Percentiles rank a stretch among this genome's conserved stretches.
These are phyloP conservation scores for Echinometra lucunter DNA, from an alignment of 53 echinoderm and acorn worm genomes.

Conservation along the genomic window DNA sequence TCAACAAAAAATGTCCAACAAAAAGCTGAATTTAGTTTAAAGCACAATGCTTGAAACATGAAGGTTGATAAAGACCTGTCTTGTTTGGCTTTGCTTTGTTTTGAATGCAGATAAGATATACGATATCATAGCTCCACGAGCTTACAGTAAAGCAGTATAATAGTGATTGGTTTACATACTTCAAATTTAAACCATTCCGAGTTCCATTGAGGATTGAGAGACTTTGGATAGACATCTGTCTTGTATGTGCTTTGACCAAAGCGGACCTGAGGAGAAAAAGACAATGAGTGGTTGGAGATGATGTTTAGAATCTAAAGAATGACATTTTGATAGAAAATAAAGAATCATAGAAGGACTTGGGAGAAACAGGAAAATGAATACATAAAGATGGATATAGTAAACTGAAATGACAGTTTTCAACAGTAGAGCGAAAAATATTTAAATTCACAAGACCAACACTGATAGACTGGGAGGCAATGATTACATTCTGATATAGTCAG, in stretches of 20 bases:
- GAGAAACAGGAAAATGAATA: too few relatives aligned
- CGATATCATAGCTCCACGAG: background rate
- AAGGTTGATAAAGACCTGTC: too few relatives aligned
- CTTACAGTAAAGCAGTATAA: background rate
- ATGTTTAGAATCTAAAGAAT: background rate
- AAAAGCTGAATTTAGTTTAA: too few relatives aligned
- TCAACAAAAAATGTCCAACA: too few relatives aligned
- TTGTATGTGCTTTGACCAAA: slow-evolving; percentile 89
- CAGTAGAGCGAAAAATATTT: too few relatives aligned
- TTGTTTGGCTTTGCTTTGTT: too few relatives aligned
- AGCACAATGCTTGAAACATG: too few relatives aligned
- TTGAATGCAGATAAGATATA: background rate
- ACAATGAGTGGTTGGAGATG: background rate
- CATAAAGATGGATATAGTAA: too few relatives aligned
- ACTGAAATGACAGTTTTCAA: too few relatives aligned
- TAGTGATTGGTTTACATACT: slow-evolving; percentile 30
- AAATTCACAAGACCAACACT: too few relatives aligned
- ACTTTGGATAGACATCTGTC: slow-evolving; percentile 94
- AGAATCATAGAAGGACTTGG: background rate
- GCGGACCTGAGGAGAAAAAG: slow-evolving; percentile 73
- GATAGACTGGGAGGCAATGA: too few relatives aligned
- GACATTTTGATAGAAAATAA: background rate
- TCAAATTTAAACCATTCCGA: slow-evolving; percentile 99
- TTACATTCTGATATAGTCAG: too few relatives aligned
- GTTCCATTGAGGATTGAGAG: slow-evolving; percentile 96